Conservation (phyloP, 2,888 invertebrate species). For the Sphecodes monilicornis region DNA sequence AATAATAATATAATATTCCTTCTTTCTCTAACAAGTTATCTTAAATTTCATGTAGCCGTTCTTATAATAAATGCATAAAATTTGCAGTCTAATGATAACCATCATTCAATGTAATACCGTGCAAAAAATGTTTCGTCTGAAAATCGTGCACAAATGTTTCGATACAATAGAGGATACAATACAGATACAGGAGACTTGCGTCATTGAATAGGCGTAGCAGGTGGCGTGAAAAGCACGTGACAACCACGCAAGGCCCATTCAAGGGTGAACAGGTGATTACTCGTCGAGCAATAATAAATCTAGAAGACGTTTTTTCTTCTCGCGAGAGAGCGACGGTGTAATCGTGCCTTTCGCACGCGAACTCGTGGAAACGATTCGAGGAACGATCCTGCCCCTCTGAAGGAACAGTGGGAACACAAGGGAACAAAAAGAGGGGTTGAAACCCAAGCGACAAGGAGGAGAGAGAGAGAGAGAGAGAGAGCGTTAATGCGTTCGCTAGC, state of each 20-base stretch:
- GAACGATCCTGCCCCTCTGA: not conserved
- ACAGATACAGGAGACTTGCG: not conserved
- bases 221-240: constrained; percentile 29
- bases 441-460: not conserved
- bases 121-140: constrained; percentile 8
- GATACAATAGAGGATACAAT: too few relatives aligned
- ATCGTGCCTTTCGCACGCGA: constrained; percentile 17
- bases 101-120: too few relatives aligned
- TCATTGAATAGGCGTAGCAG: constrained; percentile 14
- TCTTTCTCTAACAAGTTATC: too few relatives aligned
- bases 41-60: too few relatives aligned
- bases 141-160: not conserved
- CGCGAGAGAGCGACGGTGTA: not conserved
- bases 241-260: not conserved
- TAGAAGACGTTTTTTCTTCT: not conserved
- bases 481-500: not conserved
- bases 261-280: not conserved
- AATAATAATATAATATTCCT: too few relatives aligned
- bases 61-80: too few relatives aligned
- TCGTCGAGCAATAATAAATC: constrained; percentile 22
- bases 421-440: not conserved
- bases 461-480: not conserved
- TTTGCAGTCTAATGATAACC: too few relatives aligned
- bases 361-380: constrained; percentile 3
- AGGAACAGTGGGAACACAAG: not conserved